phyloP scores from a whole-genome alignment of 2,888 invertebrate species.

The Gymnoscelis rufifasciata region DNA sequence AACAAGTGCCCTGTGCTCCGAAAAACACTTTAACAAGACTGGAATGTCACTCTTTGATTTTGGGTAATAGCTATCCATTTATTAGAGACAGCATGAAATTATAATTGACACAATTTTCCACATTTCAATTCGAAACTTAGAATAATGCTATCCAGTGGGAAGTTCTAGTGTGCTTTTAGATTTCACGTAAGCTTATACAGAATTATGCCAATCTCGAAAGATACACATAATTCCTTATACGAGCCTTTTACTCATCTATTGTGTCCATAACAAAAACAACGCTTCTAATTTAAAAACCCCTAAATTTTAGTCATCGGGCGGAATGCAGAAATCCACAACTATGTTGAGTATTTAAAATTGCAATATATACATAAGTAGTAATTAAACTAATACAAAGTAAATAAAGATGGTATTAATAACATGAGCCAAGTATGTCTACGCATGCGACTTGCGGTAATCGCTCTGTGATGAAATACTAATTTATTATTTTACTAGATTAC shows the following conservation, averaged over 20 bases:
- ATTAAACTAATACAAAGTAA: slow-evolving; percentile 62
- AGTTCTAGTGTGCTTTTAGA: not conserved
- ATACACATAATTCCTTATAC: not conserved
- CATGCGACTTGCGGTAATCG: slow-evolving; percentile 46
- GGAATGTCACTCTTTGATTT: slow-evolving; percentile 75
- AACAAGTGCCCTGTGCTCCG: slow-evolving; percentile 44
- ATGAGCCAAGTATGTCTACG: slow-evolving; percentile 59
- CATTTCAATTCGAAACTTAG: slow-evolving; percentile 36
- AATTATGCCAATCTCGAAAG: too few species aligned
- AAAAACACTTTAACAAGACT: slow-evolving; percentile 74
- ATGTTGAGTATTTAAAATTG: slow-evolving; percentile 76
- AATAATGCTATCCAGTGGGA: not conserved
- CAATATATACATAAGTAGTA: slow-evolving; percentile 77
- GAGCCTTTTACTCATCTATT: slow-evolving; percentile 38
- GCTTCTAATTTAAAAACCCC: slow-evolving; percentile 63
- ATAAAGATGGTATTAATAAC: slow-evolving; percentile 60
- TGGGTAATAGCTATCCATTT: slow-evolving; percentile 62
- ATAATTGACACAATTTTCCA: slow-evolving; percentile 50
- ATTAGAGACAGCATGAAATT: slow-evolving; percentile 43
- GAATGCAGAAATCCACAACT: slow-evolving; percentile 80
- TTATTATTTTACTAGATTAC: slow-evolving; percentile 45
- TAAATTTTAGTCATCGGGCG: slow-evolving; percentile 78
- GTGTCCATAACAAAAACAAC: slow-evolving; percentile 56
- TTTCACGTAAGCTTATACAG: too few species aligned
- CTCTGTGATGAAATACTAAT: slow-evolving; percentile 54